Conservation (phyloP, 1,140 invertebrate genomes). For the Stegodyphus dumicola region DNA sequence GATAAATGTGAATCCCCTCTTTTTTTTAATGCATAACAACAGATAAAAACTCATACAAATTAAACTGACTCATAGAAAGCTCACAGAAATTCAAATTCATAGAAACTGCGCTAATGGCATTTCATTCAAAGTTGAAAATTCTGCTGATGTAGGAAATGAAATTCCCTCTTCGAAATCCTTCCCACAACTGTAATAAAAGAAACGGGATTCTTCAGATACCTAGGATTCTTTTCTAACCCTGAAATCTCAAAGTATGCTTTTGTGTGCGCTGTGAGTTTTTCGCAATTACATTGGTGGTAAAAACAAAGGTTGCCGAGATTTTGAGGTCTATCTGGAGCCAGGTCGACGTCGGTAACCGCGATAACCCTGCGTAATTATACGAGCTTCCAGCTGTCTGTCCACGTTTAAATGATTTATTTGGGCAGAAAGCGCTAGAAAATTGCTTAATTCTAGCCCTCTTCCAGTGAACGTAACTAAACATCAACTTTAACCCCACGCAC, state of each 20-base stretch:
- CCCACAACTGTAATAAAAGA: not conserved
- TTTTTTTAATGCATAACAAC: no score
- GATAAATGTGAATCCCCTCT: no score
- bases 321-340: not conserved
- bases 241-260: no score
- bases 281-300: no score
- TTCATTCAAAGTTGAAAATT: no score
- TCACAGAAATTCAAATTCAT: no score
- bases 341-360: not conserved
- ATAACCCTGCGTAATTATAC: conserved; percentile 37
- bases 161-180: not conserved
- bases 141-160: not conserved
- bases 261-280: no score
- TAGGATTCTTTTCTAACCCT: no score
- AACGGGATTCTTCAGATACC: not conserved
- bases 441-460: conserved; percentile 51
- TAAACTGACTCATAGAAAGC: no score
- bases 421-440: conserved; percentile 49
- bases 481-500: conserved; percentile 44
- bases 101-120: no score
- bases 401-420: conserved; percentile 51
- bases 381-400: conserved; percentile 18
- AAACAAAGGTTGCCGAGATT: no score
- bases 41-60: no score
- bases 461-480: conserved; percentile 4